Evolutionary conservation across 2,113 vertebrate species (phyloP).

Genomic region (Dipodomys ordii): DNA sequence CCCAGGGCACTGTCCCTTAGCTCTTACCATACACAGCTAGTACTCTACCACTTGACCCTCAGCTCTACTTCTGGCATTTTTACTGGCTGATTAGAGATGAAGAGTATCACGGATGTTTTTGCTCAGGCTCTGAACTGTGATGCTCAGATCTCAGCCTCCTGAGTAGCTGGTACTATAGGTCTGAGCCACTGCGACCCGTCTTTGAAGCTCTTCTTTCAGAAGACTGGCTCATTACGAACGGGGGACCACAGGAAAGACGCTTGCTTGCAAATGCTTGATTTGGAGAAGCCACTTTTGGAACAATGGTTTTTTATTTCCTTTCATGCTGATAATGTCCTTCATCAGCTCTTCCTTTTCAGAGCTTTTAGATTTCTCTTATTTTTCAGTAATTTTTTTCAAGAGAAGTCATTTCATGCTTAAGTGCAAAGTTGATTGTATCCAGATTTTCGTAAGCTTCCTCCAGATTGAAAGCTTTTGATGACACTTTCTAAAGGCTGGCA

Average conservation of each 20-base stretch:
- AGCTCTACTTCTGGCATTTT: no score
- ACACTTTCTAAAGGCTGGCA: background rate
- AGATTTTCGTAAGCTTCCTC: slow-evolving; percentile 27
- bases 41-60: no score
- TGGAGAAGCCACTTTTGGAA: background rate
- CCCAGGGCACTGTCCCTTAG: no score
- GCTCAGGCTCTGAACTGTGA: no score
- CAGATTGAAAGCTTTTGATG: background rate
- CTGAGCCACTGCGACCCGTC: no score
- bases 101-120: no score
- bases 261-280: background rate
- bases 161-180: no score
- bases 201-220: background rate
- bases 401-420: background rate
- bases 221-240: background rate
- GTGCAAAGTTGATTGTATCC: background rate
- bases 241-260: background rate
- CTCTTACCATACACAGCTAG: no score
- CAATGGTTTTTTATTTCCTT: background rate
- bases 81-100: no score
- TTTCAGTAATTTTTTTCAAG: slow-evolving; percentile 10
- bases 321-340: background rate
- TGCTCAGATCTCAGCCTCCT: no score
- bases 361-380: background rate
- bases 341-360: slow-evolving; percentile 5